Conservation (phyloP, 2,888 invertebrate species). For the Sarcophaga carnaria region DNA sequence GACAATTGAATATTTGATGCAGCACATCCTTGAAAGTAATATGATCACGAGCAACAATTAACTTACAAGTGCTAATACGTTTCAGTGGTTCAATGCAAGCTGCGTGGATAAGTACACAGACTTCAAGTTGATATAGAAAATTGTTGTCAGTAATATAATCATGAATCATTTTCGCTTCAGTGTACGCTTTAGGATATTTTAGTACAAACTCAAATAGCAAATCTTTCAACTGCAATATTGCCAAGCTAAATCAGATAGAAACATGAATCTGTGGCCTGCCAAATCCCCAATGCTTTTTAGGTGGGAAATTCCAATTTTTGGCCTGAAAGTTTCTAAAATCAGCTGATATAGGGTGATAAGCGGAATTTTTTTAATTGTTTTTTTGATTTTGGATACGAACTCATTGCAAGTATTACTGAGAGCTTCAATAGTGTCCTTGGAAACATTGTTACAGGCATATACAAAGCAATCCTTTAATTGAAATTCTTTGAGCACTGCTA, state of each 20-base stretch:
- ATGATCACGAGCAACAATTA: conserved; percentile 33
- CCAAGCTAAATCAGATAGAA: conserved; percentile 20
- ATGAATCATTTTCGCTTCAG: conserved; percentile 26
- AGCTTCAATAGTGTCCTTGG: conserved; percentile 43
- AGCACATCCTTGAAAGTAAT: conserved; percentile 42
- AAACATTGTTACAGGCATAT: conserved; percentile 43
- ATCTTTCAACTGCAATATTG: conserved; percentile 9
- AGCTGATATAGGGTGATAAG: conserved; percentile 25
- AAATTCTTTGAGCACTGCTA: conserved; percentile 24
- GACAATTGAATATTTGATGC: conserved; percentile 17
- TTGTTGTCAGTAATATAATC: conserved; percentile 27
- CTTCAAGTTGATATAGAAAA: conserved; percentile 39
- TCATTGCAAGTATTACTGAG: conserved; percentile 26
- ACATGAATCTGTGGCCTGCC: conserved; percentile 21
- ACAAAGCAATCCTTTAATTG: conserved; percentile 41
- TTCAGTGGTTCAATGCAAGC: conserved; percentile 41
- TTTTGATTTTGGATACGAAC: conserved; percentile 5
- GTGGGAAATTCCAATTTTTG: conserved; percentile 21
- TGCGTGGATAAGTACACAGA: conserved; percentile 30
- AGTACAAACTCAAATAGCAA: conserved; percentile 6
- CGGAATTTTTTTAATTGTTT: conserved; percentile 46
- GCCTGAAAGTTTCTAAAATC: conserved; percentile 26
- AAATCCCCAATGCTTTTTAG: conserved; percentile 31
- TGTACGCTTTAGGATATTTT: conserved; percentile 26
- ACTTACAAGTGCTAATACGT: conserved; percentile 41